Evolutionary conservation across 2,888 invertebrate genomes (phyloP).

Genomic region (Nymphalis polychloros): DNA sequence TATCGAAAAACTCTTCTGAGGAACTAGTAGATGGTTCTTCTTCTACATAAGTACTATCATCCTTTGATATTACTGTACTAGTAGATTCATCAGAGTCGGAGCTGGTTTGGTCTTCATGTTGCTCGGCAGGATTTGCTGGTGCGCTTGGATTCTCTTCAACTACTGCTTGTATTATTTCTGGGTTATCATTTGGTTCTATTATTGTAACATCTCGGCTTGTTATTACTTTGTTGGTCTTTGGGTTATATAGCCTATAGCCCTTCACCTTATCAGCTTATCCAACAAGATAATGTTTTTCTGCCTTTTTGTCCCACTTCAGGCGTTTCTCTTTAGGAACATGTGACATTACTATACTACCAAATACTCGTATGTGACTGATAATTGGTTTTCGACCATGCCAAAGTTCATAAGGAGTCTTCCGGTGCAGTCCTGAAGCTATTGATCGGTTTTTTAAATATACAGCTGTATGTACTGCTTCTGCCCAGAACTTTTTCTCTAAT

Average conservation of each 20-base stretch:
- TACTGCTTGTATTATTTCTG: neutral
- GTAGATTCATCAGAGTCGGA: neutral
- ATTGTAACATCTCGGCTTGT: slow-evolving; percentile 37
- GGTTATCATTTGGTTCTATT: slow-evolving; percentile 20
- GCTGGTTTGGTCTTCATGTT: too few relatives aligned
- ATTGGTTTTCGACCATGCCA: slow-evolving; percentile 30
- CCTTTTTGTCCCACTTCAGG: slow-evolving; percentile 33
- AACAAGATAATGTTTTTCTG: slow-evolving; percentile 23
- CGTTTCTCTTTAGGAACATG: slow-evolving; percentile 35
- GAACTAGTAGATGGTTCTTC: too few relatives aligned
- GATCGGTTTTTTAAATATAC: too few relatives aligned
- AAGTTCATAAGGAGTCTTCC: too few relatives aligned
- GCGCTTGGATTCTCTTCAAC: neutral
- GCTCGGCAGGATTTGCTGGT: too few relatives aligned
- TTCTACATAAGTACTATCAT: too few relatives aligned
- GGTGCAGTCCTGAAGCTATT: too few relatives aligned
- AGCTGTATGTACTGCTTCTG: too few relatives aligned
- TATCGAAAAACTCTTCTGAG: neutral
- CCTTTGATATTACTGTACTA: too few relatives aligned
- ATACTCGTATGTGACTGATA: slow-evolving; percentile 28
- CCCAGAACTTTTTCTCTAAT: too few relatives aligned
- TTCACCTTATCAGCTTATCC: slow-evolving; percentile 32
- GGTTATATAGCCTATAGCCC: slow-evolving; percentile 35
- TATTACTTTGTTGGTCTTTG: slow-evolving; percentile 23
- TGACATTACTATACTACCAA: slow-evolving; percentile 32